phyloP scores from a whole-genome alignment of 2,113 vertebrate species.

The Syngnathus scovelli region DNA sequence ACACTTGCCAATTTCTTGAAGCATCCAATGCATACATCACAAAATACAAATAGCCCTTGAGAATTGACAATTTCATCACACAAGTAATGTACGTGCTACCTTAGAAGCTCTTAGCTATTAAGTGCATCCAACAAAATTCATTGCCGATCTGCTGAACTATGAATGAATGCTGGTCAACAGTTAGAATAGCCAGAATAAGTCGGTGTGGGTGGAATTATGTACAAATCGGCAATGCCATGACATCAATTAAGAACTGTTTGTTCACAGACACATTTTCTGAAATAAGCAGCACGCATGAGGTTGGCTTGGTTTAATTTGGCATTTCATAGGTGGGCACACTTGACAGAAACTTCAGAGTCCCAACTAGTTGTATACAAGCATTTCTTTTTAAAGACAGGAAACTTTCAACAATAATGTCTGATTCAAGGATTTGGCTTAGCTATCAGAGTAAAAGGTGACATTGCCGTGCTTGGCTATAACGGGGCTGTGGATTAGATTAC shows the following conservation, averaged over 20 bases:
- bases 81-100: not conserved
- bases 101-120: not conserved
- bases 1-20: not conserved
- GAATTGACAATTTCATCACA: not conserved
- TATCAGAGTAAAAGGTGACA: too few relatives aligned
- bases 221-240: not conserved
- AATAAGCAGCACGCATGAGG: not conserved
- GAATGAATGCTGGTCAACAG: not conserved
- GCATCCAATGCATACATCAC: not conserved
- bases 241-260: not conserved
- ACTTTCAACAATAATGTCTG: not conserved
- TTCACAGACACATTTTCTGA: not conserved
- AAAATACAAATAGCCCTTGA: not conserved
- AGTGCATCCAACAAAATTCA: not conserved
- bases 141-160: not conserved
- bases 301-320: not conserved
- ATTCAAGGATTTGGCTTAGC: too few relatives aligned
- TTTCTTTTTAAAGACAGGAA: not conserved
- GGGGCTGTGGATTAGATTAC: too few relatives aligned
- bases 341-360: not conserved
- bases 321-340: not conserved
- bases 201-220: not conserved
- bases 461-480: too few relatives aligned
- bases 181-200: not conserved
- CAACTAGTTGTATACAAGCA: not conserved